A percentile compares a stretch with the other conserved stretches of the same genome.
These are phyloP conservation scores for Scrobipalpa atriplicella DNA, from an alignment of 2,888 invertebrate genomes.

Conservation along the genomic window DNA sequence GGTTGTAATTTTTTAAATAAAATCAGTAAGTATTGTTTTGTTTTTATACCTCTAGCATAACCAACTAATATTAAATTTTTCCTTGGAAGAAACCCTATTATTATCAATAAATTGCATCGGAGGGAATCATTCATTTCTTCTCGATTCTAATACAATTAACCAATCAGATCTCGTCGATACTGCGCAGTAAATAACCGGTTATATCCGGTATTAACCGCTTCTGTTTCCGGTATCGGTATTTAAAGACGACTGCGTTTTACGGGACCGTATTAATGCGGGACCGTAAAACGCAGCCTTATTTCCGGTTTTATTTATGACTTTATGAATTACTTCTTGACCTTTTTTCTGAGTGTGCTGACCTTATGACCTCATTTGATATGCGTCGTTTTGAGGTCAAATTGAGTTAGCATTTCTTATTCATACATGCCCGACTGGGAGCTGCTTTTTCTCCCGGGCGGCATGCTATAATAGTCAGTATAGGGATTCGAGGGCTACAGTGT, in stretches of 20 bases:
- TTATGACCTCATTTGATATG: too few species aligned
- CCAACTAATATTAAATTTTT: too few species aligned
- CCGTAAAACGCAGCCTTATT: conserved; percentile 18
- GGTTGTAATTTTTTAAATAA: too few species aligned
- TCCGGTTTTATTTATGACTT: conserved; percentile 1
- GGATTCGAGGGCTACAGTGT: too few species aligned
- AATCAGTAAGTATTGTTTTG: too few species aligned
- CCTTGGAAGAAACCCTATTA: background rate
- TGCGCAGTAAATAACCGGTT: background rate
- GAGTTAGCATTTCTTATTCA: too few species aligned
- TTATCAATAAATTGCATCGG: too few species aligned
- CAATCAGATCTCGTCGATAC: background rate
- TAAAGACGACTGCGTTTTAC: conserved; percentile 15
- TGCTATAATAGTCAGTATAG: too few species aligned
- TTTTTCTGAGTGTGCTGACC: background rate
- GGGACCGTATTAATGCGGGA: conserved; percentile 10
- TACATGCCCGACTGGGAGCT: too few species aligned
- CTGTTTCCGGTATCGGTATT: background rate
- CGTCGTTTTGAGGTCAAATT: too few species aligned
- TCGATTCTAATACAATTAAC: background rate
- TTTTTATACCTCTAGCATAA: too few species aligned
- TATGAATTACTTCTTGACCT: conserved; percentile 19
- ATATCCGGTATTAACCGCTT: background rate
- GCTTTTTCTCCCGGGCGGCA: too few species aligned
- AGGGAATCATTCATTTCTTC: background rate